phyloP scores from a whole-genome alignment of 2,888 invertebrate species.

The Tenthredo livida region DNA sequence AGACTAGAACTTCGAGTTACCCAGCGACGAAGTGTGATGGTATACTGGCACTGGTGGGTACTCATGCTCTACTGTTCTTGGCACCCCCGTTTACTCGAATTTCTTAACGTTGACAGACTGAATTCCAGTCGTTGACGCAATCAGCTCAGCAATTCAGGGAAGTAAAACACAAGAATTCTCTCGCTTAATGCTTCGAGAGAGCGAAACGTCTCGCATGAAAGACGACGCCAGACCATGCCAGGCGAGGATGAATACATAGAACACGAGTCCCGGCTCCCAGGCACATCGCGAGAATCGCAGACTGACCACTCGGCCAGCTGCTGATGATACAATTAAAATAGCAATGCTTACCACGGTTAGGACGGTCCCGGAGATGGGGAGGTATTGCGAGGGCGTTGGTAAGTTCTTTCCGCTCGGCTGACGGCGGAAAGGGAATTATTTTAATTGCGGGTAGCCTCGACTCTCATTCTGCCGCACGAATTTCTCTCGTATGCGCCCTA shows the following conservation, averaged over 20 bases:
- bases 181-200: conserved; percentile 67
- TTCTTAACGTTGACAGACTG: conserved; percentile 46
- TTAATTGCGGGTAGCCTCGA: conserved; percentile 78
- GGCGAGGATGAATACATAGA: conserved; percentile 57
- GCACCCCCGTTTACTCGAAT: conserved; percentile 34
- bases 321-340: conserved; percentile 78
- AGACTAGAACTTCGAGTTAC: conserved; percentile 1
- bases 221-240: conserved; percentile 56
- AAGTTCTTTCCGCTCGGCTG: conserved; percentile 79
- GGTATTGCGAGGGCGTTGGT: conserved; percentile 73
- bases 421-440: conserved; percentile 78
- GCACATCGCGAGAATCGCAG: conserved; percentile 24
- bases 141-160: conserved; percentile 70
- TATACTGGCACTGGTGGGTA: not conserved
- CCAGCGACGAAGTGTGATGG: not conserved
- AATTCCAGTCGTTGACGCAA: conserved; percentile 61
- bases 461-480: conserved; percentile 61
- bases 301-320: conserved; percentile 69
- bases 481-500: conserved; percentile 37
- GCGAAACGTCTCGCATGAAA: conserved; percentile 57
- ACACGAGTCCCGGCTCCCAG: not conserved
- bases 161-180: conserved; percentile 67
- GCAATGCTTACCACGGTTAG: conserved; percentile 73
- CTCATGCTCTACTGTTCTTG: not conserved
- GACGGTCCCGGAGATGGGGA: conserved; percentile 34